A percentile compares a stretch with the other conserved stretches of the same genome.
Evolutionary conservation across 2,888 invertebrate species (phyloP).

Genomic region (Metacarcinus magister): DNA sequence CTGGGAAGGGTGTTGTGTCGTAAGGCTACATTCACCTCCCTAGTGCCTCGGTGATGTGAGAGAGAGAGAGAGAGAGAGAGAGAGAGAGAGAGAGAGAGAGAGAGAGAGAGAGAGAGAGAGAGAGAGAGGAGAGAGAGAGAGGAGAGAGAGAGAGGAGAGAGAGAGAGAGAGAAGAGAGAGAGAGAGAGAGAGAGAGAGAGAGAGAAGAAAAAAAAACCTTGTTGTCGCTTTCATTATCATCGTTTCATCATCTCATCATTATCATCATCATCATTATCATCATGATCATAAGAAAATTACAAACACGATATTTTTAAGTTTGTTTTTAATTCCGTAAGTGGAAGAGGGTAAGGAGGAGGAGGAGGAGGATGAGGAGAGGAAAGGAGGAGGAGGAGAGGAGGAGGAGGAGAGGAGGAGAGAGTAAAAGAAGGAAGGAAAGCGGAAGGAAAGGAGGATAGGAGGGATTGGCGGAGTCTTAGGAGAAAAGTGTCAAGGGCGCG

Average conservation of each 20-base stretch:
- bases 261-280: not conserved
- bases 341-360: too few species aligned
- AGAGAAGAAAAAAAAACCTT: too few species aligned
- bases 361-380: too few species aligned
- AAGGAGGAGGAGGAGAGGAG: not conserved
- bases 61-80: not conserved
- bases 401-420: not conserved
- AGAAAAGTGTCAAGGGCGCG: not conserved
- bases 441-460: not conserved
- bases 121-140: not conserved
- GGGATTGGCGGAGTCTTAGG: not conserved
- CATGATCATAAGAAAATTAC: too few species aligned
- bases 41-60: not conserved
- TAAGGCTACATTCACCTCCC: too few species aligned
- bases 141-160: too few species aligned
- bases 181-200: not conserved
- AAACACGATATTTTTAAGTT: too few species aligned
- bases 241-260: too few species aligned
- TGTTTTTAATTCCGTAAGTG: not conserved
- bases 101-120: not conserved
- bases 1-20: too few species aligned
- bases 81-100: not conserved
- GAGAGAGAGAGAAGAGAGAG: not conserved
- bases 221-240: not conserved
- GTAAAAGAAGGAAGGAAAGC: not conserved